A percentile compares a stretch with the other conserved stretches of the same genome.
Conservation (phyloP, 2,797 vertebrate species). For the Chiroxiphia lanceolata region DNA sequence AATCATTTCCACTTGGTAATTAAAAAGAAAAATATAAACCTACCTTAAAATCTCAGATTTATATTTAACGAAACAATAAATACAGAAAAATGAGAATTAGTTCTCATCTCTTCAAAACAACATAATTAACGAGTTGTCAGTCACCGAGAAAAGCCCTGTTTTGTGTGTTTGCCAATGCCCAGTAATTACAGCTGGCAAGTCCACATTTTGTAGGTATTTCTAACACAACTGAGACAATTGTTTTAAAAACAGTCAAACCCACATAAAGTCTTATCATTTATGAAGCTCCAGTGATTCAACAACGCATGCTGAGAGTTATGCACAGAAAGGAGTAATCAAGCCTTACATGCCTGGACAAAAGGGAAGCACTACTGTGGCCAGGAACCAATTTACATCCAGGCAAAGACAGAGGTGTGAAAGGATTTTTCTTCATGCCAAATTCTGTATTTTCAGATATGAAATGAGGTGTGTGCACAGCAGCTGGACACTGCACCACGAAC, state of each 20-base stretch:
- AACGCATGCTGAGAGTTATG: rapidly evolving
- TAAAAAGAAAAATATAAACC: neutral
- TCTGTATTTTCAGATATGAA: neutral
- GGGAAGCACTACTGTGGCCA: neutral
- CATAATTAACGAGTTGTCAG: neutral
- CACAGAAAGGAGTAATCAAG: neutral
- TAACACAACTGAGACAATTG: neutral
- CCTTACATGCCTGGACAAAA: neutral
- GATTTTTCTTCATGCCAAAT: neutral
- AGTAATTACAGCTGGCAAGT: neutral
- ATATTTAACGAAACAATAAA: neutral
- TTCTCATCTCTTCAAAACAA: neutral
- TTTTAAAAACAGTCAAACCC: neutral
- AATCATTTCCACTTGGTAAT: neutral
- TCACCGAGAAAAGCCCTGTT: neutral
- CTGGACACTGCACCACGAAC: neutral
- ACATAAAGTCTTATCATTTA: neutral
- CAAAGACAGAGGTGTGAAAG: neutral
- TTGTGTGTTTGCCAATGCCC: neutral
- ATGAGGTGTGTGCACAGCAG: neutral
- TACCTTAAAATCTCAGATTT: neutral
- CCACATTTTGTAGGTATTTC: neutral
- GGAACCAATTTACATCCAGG: neutral
- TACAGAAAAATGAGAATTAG: neutral
- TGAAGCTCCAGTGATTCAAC: neutral